Percentiles rank a stretch among this genome's conserved stretches.
phyloP scores from a whole-genome alignment of 2,888 invertebrate species.

The Blastobasis adustella region DNA sequence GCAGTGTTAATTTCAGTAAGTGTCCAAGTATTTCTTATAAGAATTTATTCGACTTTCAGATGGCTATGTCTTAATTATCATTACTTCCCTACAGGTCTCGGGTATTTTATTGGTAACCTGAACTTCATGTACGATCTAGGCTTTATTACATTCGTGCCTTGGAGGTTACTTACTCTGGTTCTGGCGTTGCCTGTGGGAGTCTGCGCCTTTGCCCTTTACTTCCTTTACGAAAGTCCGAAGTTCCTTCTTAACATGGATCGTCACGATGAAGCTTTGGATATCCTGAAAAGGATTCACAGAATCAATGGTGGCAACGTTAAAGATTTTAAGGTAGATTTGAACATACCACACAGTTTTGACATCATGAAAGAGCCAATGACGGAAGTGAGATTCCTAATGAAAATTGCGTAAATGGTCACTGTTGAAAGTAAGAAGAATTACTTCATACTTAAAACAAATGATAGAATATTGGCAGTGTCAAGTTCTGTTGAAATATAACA shows the following conservation, averaged over 20 bases:
- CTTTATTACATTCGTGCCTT: conserved; percentile 28
- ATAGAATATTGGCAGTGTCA: too few species aligned
- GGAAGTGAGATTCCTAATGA: neutral
- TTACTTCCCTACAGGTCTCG: conserved; percentile 18
- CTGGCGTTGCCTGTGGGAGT: conserved; percentile 71
- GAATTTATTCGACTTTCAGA: too few species aligned
- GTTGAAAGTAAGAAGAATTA: conserved; percentile 22
- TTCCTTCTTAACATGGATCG: conserved; percentile 77
- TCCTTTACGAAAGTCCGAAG: conserved; percentile 82
- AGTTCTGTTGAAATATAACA: conserved; percentile 72
- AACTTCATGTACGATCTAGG: conserved; percentile 24
- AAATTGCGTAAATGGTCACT: neutral
- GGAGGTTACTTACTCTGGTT: conserved; percentile 34
- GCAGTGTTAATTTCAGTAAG: too few species aligned
- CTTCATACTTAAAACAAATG: too few species aligned
- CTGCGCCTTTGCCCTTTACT: conserved; percentile 65
- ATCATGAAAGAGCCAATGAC: neutral
- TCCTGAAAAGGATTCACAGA: conserved; percentile 70
- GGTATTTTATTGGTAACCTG: conserved; percentile 25
- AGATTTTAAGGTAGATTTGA: neutral
- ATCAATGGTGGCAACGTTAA: conserved; percentile 48
- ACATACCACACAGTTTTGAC: neutral
- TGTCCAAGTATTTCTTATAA: too few species aligned
- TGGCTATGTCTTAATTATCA: neutral
- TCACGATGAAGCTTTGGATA: conserved; percentile 71